Percentiles rank a stretch among this genome's conserved stretches.
Conservation (phyloP, 2,888 invertebrate genomes). For the Lumbricus terrestris region DNA sequence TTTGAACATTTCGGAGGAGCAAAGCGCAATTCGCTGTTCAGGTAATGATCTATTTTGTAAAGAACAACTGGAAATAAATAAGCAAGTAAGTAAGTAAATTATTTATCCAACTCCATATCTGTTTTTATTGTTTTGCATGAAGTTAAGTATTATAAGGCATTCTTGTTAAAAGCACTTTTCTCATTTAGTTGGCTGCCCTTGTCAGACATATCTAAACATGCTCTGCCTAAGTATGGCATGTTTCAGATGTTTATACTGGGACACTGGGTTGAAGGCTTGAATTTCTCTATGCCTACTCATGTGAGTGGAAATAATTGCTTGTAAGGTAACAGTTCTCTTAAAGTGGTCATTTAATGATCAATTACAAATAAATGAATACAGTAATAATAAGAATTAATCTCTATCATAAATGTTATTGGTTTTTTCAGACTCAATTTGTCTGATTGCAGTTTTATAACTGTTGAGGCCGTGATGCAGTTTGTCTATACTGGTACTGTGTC, state of each 20-base stretch:
- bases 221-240: background rate
- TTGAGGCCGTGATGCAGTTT: conserved; percentile 21
- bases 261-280: background rate
- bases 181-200: no score
- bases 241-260: background rate
- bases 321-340: background rate
- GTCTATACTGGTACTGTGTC: conserved; percentile 20
- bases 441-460: conserved; percentile 10
- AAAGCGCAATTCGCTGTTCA: background rate
- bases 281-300: background rate
- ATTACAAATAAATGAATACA: no score
- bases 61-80: no score
- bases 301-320: background rate
- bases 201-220: background rate
- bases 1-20: conserved; percentile 19
- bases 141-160: no score
- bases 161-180: no score
- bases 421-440: conserved; percentile 13
- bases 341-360: no score
- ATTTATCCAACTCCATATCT: no score
- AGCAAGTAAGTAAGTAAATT: no score
- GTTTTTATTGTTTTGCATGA: no score
- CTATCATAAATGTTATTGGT: background rate
- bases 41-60: background rate
- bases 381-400: no score